Conservation (phyloP, 2,113 vertebrate genomes). For the Ailurus styani region DNA sequence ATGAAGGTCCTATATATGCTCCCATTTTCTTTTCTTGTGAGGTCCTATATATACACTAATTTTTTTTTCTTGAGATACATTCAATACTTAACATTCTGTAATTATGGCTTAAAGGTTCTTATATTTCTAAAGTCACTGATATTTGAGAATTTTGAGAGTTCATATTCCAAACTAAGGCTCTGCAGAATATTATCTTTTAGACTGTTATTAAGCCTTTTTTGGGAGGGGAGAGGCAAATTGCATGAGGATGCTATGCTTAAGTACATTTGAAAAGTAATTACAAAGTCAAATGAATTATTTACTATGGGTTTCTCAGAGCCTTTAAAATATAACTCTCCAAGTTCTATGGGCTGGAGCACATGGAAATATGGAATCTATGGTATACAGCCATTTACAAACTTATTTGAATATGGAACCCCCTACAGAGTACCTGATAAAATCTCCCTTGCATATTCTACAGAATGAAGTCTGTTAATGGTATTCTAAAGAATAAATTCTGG, state of each 20-base stretch:
- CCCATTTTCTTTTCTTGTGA: background rate
- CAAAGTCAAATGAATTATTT: background rate
- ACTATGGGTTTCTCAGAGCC: background rate
- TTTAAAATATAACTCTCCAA: background rate
- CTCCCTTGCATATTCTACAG: background rate
- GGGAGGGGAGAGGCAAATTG: background rate
- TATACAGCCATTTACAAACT: background rate
- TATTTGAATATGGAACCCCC: background rate
- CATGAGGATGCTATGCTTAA: background rate
- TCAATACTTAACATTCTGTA: background rate
- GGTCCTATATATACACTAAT: background rate
- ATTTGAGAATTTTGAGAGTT: background rate
- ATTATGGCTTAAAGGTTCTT: background rate
- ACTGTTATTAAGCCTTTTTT: background rate
- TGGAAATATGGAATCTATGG: background rate
- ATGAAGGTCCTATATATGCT: background rate
- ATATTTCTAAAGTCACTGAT: background rate
- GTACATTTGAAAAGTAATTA: background rate
- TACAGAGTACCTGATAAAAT: background rate
- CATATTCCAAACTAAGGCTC: background rate
- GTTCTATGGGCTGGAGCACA: background rate
- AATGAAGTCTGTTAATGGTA: background rate
- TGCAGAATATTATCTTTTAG: background rate
- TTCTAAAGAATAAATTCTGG: background rate
- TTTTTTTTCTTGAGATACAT: background rate